Percentiles rank a stretch among this genome's conserved stretches.
Evolutionary conservation across 2,113 vertebrate species (phyloP).

Genomic region (Chlamydotis undulata): DNA sequence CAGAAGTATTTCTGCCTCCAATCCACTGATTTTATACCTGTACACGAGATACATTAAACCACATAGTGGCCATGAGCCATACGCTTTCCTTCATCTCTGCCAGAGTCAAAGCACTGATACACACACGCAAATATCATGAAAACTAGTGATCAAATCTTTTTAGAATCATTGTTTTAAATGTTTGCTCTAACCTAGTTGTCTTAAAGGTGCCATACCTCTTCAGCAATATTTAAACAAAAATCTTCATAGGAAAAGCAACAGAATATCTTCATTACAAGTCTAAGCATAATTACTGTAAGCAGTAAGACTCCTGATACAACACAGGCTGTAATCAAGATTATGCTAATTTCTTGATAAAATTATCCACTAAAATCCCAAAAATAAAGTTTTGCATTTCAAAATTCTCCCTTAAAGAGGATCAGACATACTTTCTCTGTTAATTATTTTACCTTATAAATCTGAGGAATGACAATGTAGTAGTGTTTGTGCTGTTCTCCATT

Average conservation of each 20-base stretch:
- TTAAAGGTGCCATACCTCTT: neutral
- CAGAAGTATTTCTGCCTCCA: neutral
- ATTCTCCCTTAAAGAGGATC: neutral
- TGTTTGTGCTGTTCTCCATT: slow-evolving; percentile 97
- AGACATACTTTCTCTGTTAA: neutral
- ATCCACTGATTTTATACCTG: neutral
- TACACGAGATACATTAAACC: neutral
- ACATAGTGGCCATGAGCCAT: neutral
- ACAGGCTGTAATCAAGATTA: neutral
- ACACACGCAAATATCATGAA: neutral
- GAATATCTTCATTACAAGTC: neutral
- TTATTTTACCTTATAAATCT: slow-evolving; percentile 93
- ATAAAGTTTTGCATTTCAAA: neutral
- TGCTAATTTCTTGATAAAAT: neutral
- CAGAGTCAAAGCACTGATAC: neutral
- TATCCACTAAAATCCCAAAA: neutral
- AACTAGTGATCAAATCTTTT: neutral
- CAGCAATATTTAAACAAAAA: neutral
- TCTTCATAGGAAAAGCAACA: neutral
- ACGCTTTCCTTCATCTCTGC: neutral
- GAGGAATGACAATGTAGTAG: slow-evolving; percentile 93
- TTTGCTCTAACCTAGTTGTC: neutral
- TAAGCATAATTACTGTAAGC: neutral
- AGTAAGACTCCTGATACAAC: neutral
- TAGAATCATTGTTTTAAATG: neutral